Percentiles rank a stretch among this genome's conserved stretches.
Evolutionary conservation across 1,140 invertebrate species (phyloP).

Genomic region (Calephelis nemesis): DNA sequence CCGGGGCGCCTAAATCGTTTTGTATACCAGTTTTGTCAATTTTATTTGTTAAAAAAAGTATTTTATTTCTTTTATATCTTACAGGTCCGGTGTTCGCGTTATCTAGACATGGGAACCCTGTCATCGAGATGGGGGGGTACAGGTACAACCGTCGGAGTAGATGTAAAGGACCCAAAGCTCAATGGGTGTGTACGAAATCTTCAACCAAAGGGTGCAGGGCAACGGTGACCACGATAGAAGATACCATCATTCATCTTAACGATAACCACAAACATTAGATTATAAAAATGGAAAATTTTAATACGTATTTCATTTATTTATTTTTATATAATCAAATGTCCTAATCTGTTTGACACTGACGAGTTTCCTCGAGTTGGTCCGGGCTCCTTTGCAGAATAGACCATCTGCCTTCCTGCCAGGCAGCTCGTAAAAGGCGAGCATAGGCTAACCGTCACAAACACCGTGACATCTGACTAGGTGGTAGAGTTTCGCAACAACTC

Average conservation of each 20-base stretch:
- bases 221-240: constrained; percentile 36
- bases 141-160: constrained; percentile 40
- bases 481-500: too few relatives aligned
- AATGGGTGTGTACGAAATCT: constrained; percentile 48
- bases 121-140: constrained; percentile 37
- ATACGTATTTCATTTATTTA: too few relatives aligned
- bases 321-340: too few relatives aligned
- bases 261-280: constrained; percentile 28
- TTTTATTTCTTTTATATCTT: neutral
- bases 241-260: constrained; percentile 24
- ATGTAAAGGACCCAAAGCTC: constrained; percentile 35
- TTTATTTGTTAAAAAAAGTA: too few relatives aligned
- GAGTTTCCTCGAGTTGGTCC: too few relatives aligned
- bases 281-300: too few relatives aligned
- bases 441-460: too few relatives aligned
- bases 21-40: neutral
- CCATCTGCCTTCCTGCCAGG: too few relatives aligned
- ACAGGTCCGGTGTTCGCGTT: constrained; percentile 18
- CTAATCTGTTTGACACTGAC: too few relatives aligned
- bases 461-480: too few relatives aligned
- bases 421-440: too few relatives aligned
- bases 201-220: constrained; percentile 38
- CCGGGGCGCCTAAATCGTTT: neutral
- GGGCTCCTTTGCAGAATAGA: too few relatives aligned
- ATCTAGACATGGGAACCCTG: constrained; percentile 39